Evolutionary conservation across 2,113 vertebrate genomes (phyloP).

Genomic region (Baryphthengus martii): DNA sequence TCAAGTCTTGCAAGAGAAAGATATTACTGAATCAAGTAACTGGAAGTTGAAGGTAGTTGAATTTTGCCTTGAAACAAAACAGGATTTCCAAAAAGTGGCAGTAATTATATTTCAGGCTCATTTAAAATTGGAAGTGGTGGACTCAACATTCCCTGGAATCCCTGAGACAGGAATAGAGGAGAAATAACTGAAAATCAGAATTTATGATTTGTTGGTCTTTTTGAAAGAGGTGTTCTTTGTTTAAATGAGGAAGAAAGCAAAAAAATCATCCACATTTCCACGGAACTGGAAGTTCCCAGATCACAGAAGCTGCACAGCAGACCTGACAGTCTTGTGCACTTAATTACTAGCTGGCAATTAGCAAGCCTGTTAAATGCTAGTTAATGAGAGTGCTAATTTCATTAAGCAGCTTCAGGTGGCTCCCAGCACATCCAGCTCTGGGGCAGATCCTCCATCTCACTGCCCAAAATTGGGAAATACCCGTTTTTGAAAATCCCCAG

Average conservation of each 20-base stretch:
- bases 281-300: not conserved
- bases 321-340: not conserved
- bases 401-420: constrained; percentile 20
- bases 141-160: not conserved
- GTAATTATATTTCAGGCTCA: not conserved
- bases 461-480: not conserved
- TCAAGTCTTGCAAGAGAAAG: not conserved
- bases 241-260: not conserved
- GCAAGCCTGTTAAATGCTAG: not conserved
- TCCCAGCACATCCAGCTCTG: not conserved
- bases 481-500: not conserved
- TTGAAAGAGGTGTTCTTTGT: not conserved
- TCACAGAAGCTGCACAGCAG: not conserved
- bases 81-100: not conserved
- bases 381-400: constrained; percentile 31
- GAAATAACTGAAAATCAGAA: not conserved
- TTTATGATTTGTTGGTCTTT: not conserved
- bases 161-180: not conserved
- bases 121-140: not conserved
- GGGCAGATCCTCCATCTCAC: not conserved
- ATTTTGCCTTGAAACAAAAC: not conserved
- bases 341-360: constrained; percentile 1
- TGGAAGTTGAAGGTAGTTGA: not conserved
- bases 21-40: not conserved
- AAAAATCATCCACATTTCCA: not conserved